These are phyloP conservation scores for Agrotis ipsilon DNA, from an alignment of 2,888 invertebrate species.

Conservation along the genomic window DNA sequence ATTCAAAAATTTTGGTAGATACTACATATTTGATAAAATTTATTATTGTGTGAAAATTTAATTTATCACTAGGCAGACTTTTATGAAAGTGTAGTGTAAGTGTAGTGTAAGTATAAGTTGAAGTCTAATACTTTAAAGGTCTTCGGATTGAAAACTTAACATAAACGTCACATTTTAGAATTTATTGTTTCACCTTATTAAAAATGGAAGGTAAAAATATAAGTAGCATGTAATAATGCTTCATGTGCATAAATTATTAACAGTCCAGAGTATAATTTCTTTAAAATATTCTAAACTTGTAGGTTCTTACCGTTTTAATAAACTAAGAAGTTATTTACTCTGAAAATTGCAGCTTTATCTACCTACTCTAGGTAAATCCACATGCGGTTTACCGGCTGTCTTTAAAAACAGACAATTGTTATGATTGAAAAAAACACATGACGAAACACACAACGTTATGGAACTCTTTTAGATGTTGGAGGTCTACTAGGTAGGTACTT, in stretches of 20 bases:
- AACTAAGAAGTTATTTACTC: not conserved
- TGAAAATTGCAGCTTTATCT: constrained; percentile 10
- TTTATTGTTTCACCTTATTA: too few species aligned
- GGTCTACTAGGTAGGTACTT: too few species aligned
- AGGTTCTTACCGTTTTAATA: not conserved
- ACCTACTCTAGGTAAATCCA: not conserved
- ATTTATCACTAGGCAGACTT: too few species aligned
- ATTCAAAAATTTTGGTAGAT: not conserved
- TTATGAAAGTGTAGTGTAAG: not conserved
- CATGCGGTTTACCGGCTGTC: constrained; percentile 1
- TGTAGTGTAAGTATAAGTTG: too few species aligned
- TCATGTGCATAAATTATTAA: too few species aligned
- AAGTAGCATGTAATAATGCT: not conserved
- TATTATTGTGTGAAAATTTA: not conserved
- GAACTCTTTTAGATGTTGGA: too few species aligned
- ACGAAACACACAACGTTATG: too few species aligned
- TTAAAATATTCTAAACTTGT: not conserved
- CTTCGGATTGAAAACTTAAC: too few species aligned
- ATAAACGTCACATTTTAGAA: too few species aligned
- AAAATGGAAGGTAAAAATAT: not conserved
- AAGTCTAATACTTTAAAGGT: too few species aligned
- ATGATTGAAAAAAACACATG: too few species aligned
- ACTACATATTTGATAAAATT: too few species aligned
- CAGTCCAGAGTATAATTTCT: not conserved
- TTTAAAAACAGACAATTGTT: not conserved